Percentiles rank a stretch among this genome's conserved stretches.
Evolutionary conservation across 2,888 invertebrate species (phyloP).

Genomic region (Oligia fasciuncula): DNA sequence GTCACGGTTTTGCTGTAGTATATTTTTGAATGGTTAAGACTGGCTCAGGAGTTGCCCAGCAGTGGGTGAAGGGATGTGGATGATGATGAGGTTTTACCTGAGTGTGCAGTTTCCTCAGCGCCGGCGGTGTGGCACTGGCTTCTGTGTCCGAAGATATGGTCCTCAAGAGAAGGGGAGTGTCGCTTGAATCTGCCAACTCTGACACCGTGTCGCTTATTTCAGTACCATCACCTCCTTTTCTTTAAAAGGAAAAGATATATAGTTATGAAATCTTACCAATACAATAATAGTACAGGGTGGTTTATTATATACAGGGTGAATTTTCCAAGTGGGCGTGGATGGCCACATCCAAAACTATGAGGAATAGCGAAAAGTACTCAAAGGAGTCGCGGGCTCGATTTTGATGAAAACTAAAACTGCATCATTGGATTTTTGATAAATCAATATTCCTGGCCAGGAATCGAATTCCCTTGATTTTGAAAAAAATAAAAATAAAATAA

Average conservation of each 20-base stretch:
- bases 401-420: no score
- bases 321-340: no score
- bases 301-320: background rate
- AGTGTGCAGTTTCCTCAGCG: conserved; percentile 83
- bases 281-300: background rate
- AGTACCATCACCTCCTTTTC: conserved; percentile 82
- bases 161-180: conserved; percentile 89
- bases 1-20: background rate
- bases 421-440: no score
- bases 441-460: no score
- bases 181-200: conserved; percentile 83
- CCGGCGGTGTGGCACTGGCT: conserved; percentile 85
- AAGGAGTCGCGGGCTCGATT: no score
- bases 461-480: no score
- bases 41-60: background rate
- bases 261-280: background rate
- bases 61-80: background rate
- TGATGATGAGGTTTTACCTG: conserved; percentile 74
- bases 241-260: conserved; percentile 52
- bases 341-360: no score
- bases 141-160: conserved; percentile 91
- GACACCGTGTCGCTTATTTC: conserved; percentile 82
- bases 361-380: no score
- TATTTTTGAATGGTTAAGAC: background rate
- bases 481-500: no score